phyloP scores from a whole-genome alignment of 2,888 invertebrate species.

The Apamea anceps region DNA sequence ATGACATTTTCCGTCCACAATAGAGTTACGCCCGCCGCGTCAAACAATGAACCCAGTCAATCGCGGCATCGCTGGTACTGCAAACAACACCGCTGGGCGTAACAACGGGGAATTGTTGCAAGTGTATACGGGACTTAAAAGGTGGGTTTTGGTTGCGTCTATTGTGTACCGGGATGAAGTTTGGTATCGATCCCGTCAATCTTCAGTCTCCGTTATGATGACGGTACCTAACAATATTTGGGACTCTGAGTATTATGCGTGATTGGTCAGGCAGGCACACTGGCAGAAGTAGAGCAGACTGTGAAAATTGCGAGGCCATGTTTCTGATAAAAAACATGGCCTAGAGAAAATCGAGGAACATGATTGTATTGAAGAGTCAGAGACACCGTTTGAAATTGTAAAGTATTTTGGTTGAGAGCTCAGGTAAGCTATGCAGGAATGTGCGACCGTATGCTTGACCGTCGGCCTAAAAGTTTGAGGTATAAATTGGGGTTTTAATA shows the following conservation, averaged over 20 bases:
- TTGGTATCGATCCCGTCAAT: conserved; percentile 72
- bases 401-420: neutral
- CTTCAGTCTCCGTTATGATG: conserved; percentile 62
- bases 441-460: neutral
- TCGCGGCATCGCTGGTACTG: conserved; percentile 78
- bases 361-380: neutral
- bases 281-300: neutral
- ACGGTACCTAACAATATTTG: conserved; percentile 42
- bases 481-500: neutral
- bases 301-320: neutral
- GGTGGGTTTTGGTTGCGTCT: conserved; percentile 69
- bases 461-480: neutral
- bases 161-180: conserved; percentile 69
- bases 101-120: conserved; percentile 70
- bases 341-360: neutral
- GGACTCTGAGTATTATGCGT: neutral
- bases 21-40: conserved; percentile 73
- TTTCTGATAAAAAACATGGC: neutral
- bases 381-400: neutral
- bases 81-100: conserved; percentile 73
- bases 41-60: conserved; percentile 81
- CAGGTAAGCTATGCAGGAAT: neutral
- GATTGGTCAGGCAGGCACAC: neutral
- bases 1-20: conserved; percentile 78
- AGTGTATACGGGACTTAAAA: conserved; percentile 70